Conservation (phyloP, 1,140 invertebrate species). For the Thaumatotibia leucotreta region DNA sequence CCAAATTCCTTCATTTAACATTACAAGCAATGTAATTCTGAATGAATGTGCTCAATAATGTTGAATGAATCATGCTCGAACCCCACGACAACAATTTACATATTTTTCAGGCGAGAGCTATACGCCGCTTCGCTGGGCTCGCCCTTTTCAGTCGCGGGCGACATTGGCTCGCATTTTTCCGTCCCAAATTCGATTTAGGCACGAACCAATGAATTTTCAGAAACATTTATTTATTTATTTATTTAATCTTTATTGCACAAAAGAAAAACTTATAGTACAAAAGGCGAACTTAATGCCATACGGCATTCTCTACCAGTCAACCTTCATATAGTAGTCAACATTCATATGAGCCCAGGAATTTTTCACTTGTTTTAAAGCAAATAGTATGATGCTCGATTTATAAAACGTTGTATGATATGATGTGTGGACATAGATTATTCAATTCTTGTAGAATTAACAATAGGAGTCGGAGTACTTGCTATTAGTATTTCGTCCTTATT, state of each 20-base stretch:
- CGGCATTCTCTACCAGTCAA: too few species aligned
- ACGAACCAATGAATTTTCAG: constrained; percentile 1
- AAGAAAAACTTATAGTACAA: too few species aligned
- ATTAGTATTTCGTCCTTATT: too few species aligned
- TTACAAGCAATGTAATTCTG: not conserved
- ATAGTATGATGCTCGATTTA: not conserved
- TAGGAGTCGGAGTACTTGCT: too few species aligned
- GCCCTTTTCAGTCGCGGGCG: constrained; percentile 1
- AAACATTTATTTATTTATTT: too few species aligned
- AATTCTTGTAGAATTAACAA: too few species aligned
- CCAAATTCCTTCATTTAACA: not conserved
- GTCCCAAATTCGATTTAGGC: not conserved
- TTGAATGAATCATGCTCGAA: not conserved
- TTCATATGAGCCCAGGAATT: not conserved
- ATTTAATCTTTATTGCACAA: too few species aligned
- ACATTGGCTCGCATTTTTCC: constrained; percentile 11
- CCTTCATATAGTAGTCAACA: too few species aligned
- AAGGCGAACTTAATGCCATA: too few species aligned
- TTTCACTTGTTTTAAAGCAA: not conserved
- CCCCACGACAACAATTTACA: not conserved
- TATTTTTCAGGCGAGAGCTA: not conserved
- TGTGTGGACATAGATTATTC: not conserved
- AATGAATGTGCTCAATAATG: not conserved
- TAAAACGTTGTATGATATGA: not conserved
- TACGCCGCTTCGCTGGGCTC: not conserved